Percentiles rank a stretch among this genome's conserved stretches.
Conservation (phyloP, 2,113 vertebrate genomes). For the Malurus elegans region DNA sequence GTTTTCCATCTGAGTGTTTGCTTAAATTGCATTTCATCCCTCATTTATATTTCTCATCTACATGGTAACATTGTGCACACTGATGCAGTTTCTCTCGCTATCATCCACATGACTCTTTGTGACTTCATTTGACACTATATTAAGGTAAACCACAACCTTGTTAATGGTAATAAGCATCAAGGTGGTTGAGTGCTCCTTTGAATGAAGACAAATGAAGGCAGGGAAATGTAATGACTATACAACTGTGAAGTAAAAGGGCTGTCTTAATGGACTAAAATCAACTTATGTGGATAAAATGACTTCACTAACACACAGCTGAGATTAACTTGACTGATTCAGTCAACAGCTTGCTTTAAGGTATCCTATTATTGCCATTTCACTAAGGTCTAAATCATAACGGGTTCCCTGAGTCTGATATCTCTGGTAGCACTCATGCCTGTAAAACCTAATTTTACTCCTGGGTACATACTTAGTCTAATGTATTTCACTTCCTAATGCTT, state of each 20-base stretch:
- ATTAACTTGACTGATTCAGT: not conserved
- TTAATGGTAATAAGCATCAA: slow-evolving; percentile 18
- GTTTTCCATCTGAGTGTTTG: not conserved
- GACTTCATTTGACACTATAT: not conserved
- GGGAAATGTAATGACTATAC: not conserved
- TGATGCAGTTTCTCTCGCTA: not conserved
- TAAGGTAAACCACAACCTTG: not conserved
- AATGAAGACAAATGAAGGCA: slow-evolving; percentile 34
- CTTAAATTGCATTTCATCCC: slow-evolving; percentile 1
- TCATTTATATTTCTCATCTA: slow-evolving; percentile 28
- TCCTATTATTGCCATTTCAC: not conserved
- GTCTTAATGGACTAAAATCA: not conserved
- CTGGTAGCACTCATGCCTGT: not conserved
- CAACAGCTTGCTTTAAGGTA: not conserved
- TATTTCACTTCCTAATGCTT: slow-evolving; percentile 16
- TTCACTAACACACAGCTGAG: not conserved
- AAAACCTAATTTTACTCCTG: slow-evolving; percentile 46
- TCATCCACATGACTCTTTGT: not conserved
- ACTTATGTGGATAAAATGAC: not conserved
- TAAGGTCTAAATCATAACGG: not conserved
- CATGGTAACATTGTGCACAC: not conserved
- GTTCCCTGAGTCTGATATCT: not conserved
- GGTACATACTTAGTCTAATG: slow-evolving; percentile 25
- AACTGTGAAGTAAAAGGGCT: slow-evolving; percentile 1
- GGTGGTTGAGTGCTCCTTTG: not conserved